Base-by-base conservation (phyloP, 2,888 invertebrate species). In the Lottia gigantea region DNA sequence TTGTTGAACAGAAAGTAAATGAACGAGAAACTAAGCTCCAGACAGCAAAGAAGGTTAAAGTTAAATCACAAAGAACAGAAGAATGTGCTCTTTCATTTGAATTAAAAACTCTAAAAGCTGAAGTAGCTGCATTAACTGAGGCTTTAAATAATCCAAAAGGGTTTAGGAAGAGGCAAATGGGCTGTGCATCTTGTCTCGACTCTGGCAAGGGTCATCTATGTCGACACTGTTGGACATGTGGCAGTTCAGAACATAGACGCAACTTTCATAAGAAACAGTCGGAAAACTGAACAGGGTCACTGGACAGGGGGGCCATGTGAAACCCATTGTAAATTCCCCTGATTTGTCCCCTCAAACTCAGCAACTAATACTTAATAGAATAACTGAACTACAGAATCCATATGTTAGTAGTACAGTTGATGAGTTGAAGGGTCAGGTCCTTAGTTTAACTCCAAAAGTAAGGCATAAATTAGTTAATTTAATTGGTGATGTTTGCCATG, bases 351-450 rank as follows among this genome's bases (percentile, higher is more conserved):
- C 40, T 40, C 40, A 40, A 40, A 40, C 40, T 40, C 40, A 40
- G 11, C 40, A 40, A 40, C 11, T 40, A 40, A 8, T 40, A 40
- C 40, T 6, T 8, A 8, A 40, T 8, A 3, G 40, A 6, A 40
- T 40, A 40, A 40, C 40, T 40, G 40, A 40, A 40, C 6, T 40
- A 1, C 40, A 40, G 7, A 40, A 40, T 40, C 40, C 40, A 40
- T 8, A 40, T 8, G 7, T 6, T 6, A 11, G 6, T 11, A 40
- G 40, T 40, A 40, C 40, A 11, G 11, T 40, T 40, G 12, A n/a
- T 55, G 55, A 55, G n/a, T 55, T 55, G 23, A 55, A 55, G 55
- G 55, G 55, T 12, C 55, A 55, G n/a, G 55, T 55, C 14, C n/a
- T 55, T n/a, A 14, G 23, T 23, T n/a, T 55, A 55, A 19, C 55